Conservation (phyloP, 92 coral and sea anemone species). For the Porites evermanni region DNA sequence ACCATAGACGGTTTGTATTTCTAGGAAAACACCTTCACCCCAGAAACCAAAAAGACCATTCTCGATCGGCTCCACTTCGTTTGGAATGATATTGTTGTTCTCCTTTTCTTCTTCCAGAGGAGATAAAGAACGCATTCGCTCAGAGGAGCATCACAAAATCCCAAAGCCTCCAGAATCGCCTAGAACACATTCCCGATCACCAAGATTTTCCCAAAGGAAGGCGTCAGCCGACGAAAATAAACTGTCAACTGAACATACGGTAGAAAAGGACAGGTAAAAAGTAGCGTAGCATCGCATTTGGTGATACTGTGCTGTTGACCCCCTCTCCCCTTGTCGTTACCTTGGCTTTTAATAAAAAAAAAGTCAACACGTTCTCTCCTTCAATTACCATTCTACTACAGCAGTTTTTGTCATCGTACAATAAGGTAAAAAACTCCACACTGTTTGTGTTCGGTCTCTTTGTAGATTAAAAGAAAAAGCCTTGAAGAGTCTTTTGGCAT, state of each 20-base stretch:
- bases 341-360: too few species aligned
- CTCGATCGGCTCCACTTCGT: background rate
- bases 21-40: too few species aligned
- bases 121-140: background rate
- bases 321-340: too few species aligned
- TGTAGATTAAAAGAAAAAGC: conserved; percentile 48
- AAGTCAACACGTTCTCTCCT: too few species aligned
- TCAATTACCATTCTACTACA: too few species aligned
- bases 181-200: conserved; percentile 16
- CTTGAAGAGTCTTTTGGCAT: conserved; percentile 38
- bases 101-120: conserved; percentile 7
- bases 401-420: too few species aligned
- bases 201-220: background rate
- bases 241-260: background rate
- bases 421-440: background rate
- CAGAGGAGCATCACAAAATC: conserved; percentile 10
- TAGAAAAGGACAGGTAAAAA: conserved; percentile 11
- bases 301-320: background rate
- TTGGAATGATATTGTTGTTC: background rate
- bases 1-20: too few species aligned
- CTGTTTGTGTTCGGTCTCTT: background rate
- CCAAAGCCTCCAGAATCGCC: conserved; percentile 39
- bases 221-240: conserved; percentile 9
- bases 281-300: background rate
- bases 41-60: too few species aligned